Evolutionary conservation across 2,797 vertebrate species (phyloP).

Genomic region (Gymnopithys bicolor): DNA sequence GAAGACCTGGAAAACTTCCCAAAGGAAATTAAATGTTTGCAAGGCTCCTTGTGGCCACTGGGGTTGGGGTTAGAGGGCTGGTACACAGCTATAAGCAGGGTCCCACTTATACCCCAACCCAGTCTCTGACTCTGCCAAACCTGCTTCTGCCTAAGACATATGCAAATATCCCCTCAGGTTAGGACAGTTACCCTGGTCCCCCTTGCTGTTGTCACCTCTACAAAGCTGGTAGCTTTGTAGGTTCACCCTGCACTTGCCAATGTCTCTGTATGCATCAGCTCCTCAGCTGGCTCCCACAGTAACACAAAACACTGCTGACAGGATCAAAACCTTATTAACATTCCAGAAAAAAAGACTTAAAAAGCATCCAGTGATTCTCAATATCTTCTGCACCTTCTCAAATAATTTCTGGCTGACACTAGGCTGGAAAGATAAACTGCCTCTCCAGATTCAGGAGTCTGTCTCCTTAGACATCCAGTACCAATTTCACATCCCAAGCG

Average conservation of each 20-base stretch:
- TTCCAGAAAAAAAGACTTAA: background rate
- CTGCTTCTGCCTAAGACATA: background rate
- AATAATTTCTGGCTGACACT: background rate
- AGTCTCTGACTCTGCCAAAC: background rate
- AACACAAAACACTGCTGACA: background rate
- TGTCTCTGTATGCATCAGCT: background rate
- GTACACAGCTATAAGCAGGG: accelerated
- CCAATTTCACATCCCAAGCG: background rate
- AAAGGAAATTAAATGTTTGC: background rate
- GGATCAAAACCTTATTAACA: background rate
- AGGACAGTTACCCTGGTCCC: background rate
- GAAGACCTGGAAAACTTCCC: background rate
- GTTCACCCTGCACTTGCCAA: accelerated
- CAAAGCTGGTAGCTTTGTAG: background rate
- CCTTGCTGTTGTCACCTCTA: background rate
- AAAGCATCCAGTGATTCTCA: background rate
- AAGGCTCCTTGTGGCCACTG: background rate
- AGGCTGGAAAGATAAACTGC: background rate
- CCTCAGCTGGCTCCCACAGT: background rate
- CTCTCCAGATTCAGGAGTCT: background rate
- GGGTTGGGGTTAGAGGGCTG: background rate
- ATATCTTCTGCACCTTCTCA: background rate
- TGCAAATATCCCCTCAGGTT: background rate
- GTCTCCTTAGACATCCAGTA: background rate
- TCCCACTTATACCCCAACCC: background rate